phyloP scores from a whole-genome alignment of 2,113 vertebrate species.

The Columba livia region DNA sequence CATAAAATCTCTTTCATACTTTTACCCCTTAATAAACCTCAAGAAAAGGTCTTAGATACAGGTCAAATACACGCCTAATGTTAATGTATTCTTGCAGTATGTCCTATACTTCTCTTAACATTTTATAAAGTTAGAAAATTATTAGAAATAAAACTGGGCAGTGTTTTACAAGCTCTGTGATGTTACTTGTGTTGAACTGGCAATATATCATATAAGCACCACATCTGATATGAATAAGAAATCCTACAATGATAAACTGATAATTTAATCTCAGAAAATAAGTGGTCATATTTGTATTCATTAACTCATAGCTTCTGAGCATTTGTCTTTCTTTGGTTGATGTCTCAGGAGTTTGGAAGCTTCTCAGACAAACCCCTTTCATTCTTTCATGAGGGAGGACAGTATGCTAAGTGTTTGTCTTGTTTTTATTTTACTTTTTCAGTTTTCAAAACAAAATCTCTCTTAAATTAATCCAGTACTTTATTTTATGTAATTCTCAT shows the following conservation, averaged over 20 bases:
- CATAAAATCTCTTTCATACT: not conserved
- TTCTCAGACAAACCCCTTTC: not conserved
- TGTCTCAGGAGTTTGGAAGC: not conserved
- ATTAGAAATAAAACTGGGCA: not conserved
- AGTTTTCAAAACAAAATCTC: not conserved
- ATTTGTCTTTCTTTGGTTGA: not conserved
- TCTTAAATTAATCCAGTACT: not conserved
- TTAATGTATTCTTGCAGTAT: not conserved
- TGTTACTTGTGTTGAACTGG: not conserved
- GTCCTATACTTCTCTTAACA: not conserved
- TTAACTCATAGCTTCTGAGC: not conserved
- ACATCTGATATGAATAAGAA: not conserved
- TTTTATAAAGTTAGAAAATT: not conserved
- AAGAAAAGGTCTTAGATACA: not conserved
- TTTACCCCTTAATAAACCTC: not conserved
- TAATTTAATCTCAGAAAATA: not conserved
- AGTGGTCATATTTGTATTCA: not conserved
- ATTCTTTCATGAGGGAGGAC: not conserved
- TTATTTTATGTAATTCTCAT: not conserved
- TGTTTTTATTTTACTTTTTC: not conserved
- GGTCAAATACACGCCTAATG: not conserved
- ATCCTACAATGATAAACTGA: not conserved
- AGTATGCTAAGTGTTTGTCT: not conserved
- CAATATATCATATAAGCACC: not conserved
- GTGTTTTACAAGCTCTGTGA: not conserved